A percentile compares a stretch with the other conserved stretches of the same genome.
Evolutionary conservation across 2,888 invertebrate species (phyloP).

Genomic region (Dynastes grantii): DNA sequence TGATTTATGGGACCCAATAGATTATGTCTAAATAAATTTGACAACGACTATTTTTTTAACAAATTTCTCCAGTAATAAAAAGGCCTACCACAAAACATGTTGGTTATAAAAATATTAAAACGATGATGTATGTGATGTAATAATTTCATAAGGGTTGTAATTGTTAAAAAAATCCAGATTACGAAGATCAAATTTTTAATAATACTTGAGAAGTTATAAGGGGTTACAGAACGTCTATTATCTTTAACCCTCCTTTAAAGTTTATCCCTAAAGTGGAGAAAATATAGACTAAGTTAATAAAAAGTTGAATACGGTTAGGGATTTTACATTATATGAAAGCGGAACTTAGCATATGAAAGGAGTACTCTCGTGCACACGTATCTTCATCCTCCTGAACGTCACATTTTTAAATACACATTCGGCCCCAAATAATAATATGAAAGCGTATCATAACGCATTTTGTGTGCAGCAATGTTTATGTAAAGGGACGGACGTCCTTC

Average conservation of each 20-base stretch:
- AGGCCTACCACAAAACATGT: too few species aligned
- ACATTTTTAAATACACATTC: constrained; percentile 69
- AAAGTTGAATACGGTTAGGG: constrained; percentile 37
- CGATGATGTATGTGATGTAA: too few species aligned
- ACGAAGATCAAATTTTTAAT: too few species aligned
- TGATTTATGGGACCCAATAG: too few species aligned
- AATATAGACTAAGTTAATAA: constrained; percentile 47
- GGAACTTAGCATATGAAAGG: constrained; percentile 67
- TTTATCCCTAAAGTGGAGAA: constrained; percentile 41
- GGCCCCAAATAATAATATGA: constrained; percentile 69
- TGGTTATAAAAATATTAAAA: too few species aligned
- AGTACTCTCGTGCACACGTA: constrained; percentile 62
- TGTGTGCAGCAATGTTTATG: constrained; percentile 64
- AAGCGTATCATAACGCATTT: constrained; percentile 68
- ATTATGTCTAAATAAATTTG: too few species aligned
- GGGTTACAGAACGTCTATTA: constrained; percentile 20
- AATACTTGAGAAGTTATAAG: background rate
- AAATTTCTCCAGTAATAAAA: too few species aligned
- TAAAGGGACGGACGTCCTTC: constrained; percentile 62
- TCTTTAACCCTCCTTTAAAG: constrained; percentile 24
- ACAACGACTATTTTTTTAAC: too few species aligned
- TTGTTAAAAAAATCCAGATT: too few species aligned
- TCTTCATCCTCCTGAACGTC: constrained; percentile 67
- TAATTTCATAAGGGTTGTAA: too few species aligned
- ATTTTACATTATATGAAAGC: constrained; percentile 43